phyloP scores from a whole-genome alignment of 2,888 invertebrate genomes.

The Tinea pellionella region DNA sequence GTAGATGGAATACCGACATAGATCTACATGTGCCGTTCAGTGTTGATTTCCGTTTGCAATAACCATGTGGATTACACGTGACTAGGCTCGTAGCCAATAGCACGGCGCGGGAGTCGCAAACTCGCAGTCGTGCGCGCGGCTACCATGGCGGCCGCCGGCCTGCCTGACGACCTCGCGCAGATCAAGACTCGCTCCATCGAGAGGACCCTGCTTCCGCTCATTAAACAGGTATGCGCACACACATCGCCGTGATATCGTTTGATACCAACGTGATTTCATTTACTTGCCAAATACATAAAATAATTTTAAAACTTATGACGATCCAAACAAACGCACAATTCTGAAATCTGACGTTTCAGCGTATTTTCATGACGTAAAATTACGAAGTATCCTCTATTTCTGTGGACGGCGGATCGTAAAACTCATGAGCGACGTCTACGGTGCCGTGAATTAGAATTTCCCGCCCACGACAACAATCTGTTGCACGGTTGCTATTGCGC shows the following conservation, averaged over 20 bases:
- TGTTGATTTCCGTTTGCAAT: background rate
- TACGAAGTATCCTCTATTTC: constrained; percentile 12
- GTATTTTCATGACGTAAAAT: constrained; percentile 9
- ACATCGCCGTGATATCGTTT: background rate
- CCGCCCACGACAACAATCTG: constrained; percentile 58
- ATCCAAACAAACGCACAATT: background rate
- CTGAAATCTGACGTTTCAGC: constrained; percentile 39
- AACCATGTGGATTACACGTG: constrained; percentile 32
- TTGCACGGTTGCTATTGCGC: constrained; percentile 36
- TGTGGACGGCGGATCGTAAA: constrained; percentile 12
- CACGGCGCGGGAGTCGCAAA: constrained; percentile 14
- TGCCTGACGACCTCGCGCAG: constrained; percentile 74
- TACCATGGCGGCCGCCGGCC: constrained; percentile 72
- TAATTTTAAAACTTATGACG: background rate
- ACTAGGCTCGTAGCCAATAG: constrained; percentile 38
- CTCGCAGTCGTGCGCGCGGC: constrained; percentile 57
- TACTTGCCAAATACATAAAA: background rate
- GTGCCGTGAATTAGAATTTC: constrained; percentile 46
- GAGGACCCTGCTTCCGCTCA: constrained; percentile 91
- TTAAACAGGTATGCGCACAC: constrained; percentile 83
- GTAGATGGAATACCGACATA: background rate
- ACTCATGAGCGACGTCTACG: constrained; percentile 6
- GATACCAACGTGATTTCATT: background rate
- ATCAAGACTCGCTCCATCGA: constrained; percentile 95
- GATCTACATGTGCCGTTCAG: background rate